Percentiles rank a stretch among this genome's conserved stretches.
Conservation (phyloP, 2,797 vertebrate species). For the Anguilla anguilla region DNA sequence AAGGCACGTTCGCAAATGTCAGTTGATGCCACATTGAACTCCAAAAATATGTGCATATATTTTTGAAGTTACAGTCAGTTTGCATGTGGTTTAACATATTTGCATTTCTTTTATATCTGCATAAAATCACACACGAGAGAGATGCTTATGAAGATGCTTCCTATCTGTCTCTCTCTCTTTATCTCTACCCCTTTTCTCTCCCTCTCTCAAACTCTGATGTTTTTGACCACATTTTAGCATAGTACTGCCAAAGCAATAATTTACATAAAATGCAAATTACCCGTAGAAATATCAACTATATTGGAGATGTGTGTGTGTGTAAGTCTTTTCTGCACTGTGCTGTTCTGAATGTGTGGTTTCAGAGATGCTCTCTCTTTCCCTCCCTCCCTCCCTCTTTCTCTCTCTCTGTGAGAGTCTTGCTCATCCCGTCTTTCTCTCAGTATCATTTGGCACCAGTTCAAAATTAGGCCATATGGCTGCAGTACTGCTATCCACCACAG, state of each 20-base stretch:
- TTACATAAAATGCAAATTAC: too few relatives aligned
- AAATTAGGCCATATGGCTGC: constrained; percentile 11
- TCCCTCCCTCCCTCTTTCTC: neutral
- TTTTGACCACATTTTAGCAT: neutral
- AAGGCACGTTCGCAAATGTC: neutral
- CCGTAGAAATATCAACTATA: too few relatives aligned
- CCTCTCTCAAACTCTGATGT: neutral
- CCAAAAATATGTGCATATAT: neutral
- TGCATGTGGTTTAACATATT: neutral
- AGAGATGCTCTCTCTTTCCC: neutral
- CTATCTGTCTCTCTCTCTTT: neutral
- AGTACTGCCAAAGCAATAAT: too few relatives aligned
- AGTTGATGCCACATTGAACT: neutral
- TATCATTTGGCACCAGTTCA: neutral
- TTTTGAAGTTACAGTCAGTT: neutral
- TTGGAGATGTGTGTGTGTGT: neutral
- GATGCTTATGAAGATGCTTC: neutral
- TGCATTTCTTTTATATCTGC: neutral
- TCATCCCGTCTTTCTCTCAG: neutral
- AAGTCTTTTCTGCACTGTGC: neutral
- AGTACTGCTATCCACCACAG: constrained; percentile 16
- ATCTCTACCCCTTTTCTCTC: neutral
- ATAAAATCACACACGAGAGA: neutral
- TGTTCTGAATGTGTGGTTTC: too few relatives aligned
- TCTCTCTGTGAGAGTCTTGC: neutral